Base-by-base conservation (phyloP, 2,888 invertebrate species). In the Apodemia mormo region DNA sequence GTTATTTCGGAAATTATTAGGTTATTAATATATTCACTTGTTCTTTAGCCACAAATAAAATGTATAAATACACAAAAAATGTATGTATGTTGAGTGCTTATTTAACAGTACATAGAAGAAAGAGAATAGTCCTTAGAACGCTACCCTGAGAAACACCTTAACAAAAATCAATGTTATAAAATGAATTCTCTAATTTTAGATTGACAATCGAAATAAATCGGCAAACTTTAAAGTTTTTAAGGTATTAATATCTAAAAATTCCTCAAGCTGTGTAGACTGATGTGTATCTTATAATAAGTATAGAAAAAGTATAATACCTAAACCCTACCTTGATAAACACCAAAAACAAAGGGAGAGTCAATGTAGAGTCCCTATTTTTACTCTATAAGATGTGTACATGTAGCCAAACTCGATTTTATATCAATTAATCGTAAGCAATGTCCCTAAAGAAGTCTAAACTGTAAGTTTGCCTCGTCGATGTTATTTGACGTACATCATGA, bases 401-500 rank as follows among this genome's bases (percentile, higher is more conserved):
- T 61, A 61, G 61, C 61, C 61, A 61, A 61, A 61, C 29, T 61
- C 61, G 61, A 61, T 33, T 61, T 61, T 61, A 10, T 61, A 61
- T 30, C 14, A 49, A 49, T 49, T 49, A 14, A 12, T 61, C 61
- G 10, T 61, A 61, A 61, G 33, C 61, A 33, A 61, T 33, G 61
- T 33, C 33, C 61, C 33, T 61, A 30, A 33, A 49, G 14, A 61
- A 61, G 61, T 33, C 33, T 61, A 61, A 61, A 61, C 33, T 61
- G 61, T 61, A 61, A 61, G 61, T 61, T 33, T 33, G 29, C 58
- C 58, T 33, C 58, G 58, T 61, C 58, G 33, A 61, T 61, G 33
- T 61, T 43, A 43, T 12, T 66, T 66, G 66, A 45, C 43, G 43
- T 66, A 68, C 69, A 76, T 76, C 79, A 79, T 79, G 79, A 78